These are phyloP conservation scores for Dendrocopos noguchii DNA, from an alignment of 2,113 vertebrate genomes.

Conservation along the genomic window DNA sequence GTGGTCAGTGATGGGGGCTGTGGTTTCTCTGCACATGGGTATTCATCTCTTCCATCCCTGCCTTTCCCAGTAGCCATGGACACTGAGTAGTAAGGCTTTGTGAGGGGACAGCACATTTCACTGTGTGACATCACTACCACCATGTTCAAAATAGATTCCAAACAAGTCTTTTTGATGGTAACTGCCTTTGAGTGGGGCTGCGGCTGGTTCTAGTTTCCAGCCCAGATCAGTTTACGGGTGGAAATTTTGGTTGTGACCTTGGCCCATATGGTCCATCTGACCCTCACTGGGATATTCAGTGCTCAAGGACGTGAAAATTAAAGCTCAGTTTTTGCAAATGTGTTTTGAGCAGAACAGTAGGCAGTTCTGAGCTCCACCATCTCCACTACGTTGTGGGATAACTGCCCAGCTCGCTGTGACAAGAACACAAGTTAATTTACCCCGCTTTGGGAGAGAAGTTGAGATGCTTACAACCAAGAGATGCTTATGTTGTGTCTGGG, in stretches of 20 bases:
- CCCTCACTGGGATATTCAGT: no score
- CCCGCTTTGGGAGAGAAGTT: no score
- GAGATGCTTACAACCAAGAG: no score
- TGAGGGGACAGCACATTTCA: rapidly evolving
- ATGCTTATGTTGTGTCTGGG: no score
- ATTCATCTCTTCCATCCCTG: neutral
- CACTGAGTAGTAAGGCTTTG: rapidly evolving
- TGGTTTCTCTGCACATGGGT: rapidly evolving
- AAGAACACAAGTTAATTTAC: no score
- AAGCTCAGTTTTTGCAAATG: rapidly evolving
- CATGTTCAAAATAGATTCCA: neutral
- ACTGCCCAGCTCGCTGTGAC: no score
- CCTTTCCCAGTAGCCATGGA: neutral
- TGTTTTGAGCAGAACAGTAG: neutral
- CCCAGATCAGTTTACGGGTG: rapidly evolving
- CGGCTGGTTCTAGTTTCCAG: neutral
- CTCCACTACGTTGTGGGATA: neutral
- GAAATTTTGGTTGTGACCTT: no score
- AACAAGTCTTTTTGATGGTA: no score
- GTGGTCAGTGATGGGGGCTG: neutral
- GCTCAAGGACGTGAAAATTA: neutral
- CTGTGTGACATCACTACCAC: rapidly evolving
- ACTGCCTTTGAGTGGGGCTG: no score
- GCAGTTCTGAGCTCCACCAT: rapidly evolving
- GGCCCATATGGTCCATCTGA: rapidly evolving